Evolutionary conservation across 2,888 invertebrate genomes (phyloP).

Genomic region (Molorchus minor): DNA sequence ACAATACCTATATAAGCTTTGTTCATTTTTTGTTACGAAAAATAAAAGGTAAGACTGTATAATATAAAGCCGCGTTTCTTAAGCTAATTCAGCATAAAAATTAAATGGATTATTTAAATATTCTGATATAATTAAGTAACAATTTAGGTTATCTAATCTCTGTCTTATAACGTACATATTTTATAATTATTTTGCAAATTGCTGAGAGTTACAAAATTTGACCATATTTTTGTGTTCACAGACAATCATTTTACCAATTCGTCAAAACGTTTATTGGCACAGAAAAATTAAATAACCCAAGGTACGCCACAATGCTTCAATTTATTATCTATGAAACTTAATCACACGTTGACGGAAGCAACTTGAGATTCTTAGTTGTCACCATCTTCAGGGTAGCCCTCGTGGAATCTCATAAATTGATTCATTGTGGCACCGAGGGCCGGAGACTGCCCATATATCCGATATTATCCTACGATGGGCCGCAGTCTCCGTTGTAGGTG

Average conservation of each 20-base stretch:
- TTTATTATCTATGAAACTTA: conserved; percentile 14
- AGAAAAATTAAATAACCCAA: conserved; percentile 46
- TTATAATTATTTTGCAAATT: conserved; percentile 23
- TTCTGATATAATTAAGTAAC: neutral
- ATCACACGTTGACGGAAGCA: conserved; percentile 24
- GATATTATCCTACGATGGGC: conserved; percentile 60
- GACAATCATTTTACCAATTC: conserved; percentile 35
- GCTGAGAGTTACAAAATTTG: conserved; percentile 11
- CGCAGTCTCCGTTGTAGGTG: conserved; percentile 65
- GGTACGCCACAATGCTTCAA: conserved; percentile 46
- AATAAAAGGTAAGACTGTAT: conserved; percentile 7
- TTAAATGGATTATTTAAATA: neutral
- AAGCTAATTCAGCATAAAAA: neutral
- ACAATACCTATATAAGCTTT: conserved; percentile 1
- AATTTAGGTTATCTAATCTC: neutral
- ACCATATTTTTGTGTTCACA: conserved; percentile 22
- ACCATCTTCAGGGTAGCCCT: conserved; percentile 17
- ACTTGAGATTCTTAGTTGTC: neutral
- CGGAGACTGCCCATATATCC: conserved; percentile 61
- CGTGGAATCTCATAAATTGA: conserved; percentile 36
- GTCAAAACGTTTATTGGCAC: conserved; percentile 55
- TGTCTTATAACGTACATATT: neutral
- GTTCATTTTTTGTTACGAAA: conserved; percentile 3
- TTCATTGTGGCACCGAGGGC: conserved; percentile 57
- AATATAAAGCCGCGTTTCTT: neutral